Evolutionary conservation across 2,797 vertebrate species (phyloP), one percentile per base, ranked within the genome.

Genomic region (Cirrhinus molitorella): DNA sequence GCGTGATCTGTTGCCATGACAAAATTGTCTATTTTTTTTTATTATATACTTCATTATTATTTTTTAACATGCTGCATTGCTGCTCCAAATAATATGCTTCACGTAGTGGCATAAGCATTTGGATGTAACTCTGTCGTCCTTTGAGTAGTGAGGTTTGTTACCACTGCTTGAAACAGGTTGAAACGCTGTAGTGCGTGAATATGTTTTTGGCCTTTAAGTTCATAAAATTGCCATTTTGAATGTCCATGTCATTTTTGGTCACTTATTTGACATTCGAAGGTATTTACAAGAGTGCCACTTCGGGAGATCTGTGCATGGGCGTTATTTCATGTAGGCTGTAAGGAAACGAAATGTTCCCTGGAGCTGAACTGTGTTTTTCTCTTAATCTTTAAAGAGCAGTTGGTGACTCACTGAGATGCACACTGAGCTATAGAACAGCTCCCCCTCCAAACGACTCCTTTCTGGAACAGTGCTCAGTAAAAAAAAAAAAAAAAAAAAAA

Each of bases 401-500:
- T 47, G 78, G 63, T 85, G 81, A 87, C 81, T 87, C 83, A 81
- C 65, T 82, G 31, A 85, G 73, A 85, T 75, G 74, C 76, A 85
- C 76, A 86, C 68, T 74, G 72, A 83, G 82, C 51, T 73, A 85
- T 12, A 74, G 67, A 77, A 53, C 28, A 61, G 19, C 43, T 77
- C 14, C 61, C 79, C 40, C 34, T 77, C 59, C 77, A 61, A 78
- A 40, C 16, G 7, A n/a, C 70, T 71, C 85, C 59, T 78, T 67
- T 67, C 47, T 71, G 19, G 21, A 31, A 68, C 34, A 73, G 74
- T 85, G 79, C 79, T 75, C 5, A 19, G 16, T 45, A n/a, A 21
- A 19, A 4, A 12, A 71, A 28, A 34, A 68, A 70, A 34, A n/a
- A n/a, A n/a, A n/a, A 21, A 19, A 4, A 12, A 71, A 28, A 23